Evolutionary conservation across 2,113 vertebrate species (phyloP).

Genomic region (human): DNA sequence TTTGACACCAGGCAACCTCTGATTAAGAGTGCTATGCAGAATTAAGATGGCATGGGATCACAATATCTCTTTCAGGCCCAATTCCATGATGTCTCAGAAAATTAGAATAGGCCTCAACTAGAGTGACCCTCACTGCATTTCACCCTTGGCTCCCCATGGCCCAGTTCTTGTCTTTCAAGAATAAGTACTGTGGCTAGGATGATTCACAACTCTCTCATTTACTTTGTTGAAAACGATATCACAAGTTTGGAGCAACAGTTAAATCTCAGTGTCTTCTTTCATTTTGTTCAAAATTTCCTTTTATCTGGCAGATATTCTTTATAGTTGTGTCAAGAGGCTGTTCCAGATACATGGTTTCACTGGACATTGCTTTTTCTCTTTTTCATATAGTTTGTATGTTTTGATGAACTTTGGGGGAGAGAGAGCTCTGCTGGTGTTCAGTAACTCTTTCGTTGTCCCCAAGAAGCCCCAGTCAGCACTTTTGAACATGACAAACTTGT

Average conservation of each 20-base stretch:
- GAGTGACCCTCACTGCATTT: neutral
- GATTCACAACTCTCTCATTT: neutral
- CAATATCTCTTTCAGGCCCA: neutral
- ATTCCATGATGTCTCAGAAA: neutral
- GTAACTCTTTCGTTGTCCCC: neutral
- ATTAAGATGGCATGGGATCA: neutral
- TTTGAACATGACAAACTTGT: conserved; percentile 34
- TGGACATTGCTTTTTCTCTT: neutral
- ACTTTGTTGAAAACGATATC: neutral
- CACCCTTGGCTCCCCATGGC: neutral
- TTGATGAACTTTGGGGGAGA: neutral
- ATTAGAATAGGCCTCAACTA: neutral
- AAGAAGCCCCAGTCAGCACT: neutral
- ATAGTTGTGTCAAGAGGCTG: neutral
- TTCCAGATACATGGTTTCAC: neutral
- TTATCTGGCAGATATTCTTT: neutral
- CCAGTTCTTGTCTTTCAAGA: neutral
- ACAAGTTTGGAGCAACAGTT: neutral
- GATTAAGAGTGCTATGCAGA: neutral
- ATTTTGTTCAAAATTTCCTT: neutral
- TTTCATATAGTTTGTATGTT: neutral
- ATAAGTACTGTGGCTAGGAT: neutral
- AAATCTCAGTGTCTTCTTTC: neutral
- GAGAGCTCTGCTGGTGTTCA: neutral
- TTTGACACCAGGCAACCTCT: neutral